phyloP scores from a whole-genome alignment of 2,113 vertebrate species.

The Serilophus lunatus region DNA sequence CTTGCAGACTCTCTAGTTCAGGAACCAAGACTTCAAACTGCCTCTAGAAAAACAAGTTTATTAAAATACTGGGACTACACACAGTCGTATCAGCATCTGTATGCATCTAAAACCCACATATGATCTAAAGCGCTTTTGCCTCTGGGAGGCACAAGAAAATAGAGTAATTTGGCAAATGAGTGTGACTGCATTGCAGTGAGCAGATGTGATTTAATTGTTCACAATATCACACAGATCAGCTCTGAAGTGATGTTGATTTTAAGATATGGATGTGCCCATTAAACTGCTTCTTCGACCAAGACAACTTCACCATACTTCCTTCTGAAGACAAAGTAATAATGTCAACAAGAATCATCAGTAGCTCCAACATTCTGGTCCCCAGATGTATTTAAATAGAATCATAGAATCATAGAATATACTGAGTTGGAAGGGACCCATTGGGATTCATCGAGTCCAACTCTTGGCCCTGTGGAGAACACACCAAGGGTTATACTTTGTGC shows the following conservation, averaged over 20 bases:
- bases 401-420: neutral
- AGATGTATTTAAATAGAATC: neutral
- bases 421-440: neutral
- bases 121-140: neutral
- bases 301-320: neutral
- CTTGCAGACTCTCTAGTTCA: neutral
- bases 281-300: neutral
- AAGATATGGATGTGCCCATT: neutral
- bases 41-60: neutral
- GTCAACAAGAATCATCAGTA: neutral
- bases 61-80: neutral
- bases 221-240: neutral
- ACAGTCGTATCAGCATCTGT: neutral
- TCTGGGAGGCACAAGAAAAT: neutral
- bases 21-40: neutral
- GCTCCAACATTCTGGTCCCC: neutral
- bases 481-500: neutral
- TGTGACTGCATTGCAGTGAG: neutral
- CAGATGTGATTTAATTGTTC: neutral
- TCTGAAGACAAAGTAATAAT: neutral
- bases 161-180: neutral
- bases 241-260: neutral
- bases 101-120: neutral
- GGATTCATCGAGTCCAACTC: fast-evolving
- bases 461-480: neutral